These are phyloP conservation scores for Epinephelus fuscoguttatus DNA, from an alignment of 2,113 vertebrate species.

Conservation along the genomic window DNA sequence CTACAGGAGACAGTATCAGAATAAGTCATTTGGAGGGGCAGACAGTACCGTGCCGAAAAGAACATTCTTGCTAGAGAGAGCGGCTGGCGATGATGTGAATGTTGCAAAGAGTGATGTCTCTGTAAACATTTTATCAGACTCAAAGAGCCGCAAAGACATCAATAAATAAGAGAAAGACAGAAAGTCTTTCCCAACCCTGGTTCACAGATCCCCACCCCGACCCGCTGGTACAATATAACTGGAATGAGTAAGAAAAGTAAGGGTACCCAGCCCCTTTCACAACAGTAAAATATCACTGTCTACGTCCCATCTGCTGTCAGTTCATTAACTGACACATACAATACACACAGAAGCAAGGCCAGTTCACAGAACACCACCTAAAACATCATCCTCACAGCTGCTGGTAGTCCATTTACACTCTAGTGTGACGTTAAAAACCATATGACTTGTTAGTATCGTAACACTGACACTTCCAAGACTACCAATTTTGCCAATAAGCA, in stretches of 20 bases:
- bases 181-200: slow-evolving; percentile 22
- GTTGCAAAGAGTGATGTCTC: slow-evolving; percentile 44
- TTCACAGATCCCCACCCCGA: slow-evolving; percentile 22
- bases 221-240: slow-evolving; percentile 7
- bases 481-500: background rate
- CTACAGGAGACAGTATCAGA: slow-evolving; percentile 22
- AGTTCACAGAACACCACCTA: slow-evolving; percentile 1
- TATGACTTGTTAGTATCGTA: background rate
- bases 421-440: background rate
- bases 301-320: slow-evolving; percentile 33
- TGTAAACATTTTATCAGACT: slow-evolving; percentile 49
- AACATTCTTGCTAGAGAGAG: slow-evolving; percentile 46
- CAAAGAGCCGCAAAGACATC: slow-evolving; percentile 44
- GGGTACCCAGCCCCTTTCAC: slow-evolving; percentile 80
- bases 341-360: slow-evolving; percentile 21
- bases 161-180: slow-evolving; percentile 73
- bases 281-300: slow-evolving; percentile 46
- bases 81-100: background rate
- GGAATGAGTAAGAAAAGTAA: slow-evolving; percentile 61
- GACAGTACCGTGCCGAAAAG: slow-evolving; percentile 66
- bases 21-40: slow-evolving; percentile 32
- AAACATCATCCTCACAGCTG: slow-evolving; percentile 7
- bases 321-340: slow-evolving; percentile 12
- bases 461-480: background rate
- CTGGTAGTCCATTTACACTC: slow-evolving; percentile 20